Conservation (phyloP, 2,888 invertebrate genomes). For the Gymnocheta viridis region DNA sequence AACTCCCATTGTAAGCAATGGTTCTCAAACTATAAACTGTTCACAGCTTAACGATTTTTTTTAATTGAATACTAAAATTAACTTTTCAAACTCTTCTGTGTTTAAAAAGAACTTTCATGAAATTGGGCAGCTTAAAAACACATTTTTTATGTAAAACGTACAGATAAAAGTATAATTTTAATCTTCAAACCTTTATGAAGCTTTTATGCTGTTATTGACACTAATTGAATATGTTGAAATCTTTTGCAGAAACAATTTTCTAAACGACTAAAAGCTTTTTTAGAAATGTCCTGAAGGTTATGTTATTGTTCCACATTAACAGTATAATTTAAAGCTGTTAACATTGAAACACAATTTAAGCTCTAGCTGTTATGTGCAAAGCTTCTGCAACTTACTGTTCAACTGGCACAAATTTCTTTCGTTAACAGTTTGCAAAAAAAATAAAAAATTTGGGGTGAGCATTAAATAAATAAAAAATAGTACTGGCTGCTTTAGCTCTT, state of each 20-base stretch:
- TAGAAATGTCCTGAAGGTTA: not conserved
- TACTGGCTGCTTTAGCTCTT: not conserved
- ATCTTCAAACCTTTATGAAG: too few relatives aligned
- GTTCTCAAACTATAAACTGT: not conserved
- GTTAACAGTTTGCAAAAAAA: not conserved
- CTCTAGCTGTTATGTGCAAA: not conserved
- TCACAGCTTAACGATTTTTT: not conserved
- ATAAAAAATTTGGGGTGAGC: not conserved
- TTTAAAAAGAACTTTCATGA: too few relatives aligned
- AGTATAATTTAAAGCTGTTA: not conserved
- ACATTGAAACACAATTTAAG: not conserved
- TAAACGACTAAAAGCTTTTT: too few relatives aligned
- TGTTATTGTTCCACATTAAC: not conserved
- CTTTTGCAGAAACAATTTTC: too few relatives aligned
- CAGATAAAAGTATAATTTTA: too few relatives aligned
- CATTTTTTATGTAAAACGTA: too few relatives aligned
- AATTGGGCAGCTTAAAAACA: too few relatives aligned
- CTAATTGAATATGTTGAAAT: too few relatives aligned
- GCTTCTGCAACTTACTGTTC: not conserved
- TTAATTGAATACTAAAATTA: not conserved
- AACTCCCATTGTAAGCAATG: not conserved
- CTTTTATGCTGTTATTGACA: too few relatives aligned
- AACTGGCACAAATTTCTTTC: not conserved
- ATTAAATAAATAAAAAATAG: too few relatives aligned
- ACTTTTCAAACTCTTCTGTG: not conserved